phyloP scores from a whole-genome alignment of 1,140 invertebrate genomes.

The Heliconius hermathena region DNA sequence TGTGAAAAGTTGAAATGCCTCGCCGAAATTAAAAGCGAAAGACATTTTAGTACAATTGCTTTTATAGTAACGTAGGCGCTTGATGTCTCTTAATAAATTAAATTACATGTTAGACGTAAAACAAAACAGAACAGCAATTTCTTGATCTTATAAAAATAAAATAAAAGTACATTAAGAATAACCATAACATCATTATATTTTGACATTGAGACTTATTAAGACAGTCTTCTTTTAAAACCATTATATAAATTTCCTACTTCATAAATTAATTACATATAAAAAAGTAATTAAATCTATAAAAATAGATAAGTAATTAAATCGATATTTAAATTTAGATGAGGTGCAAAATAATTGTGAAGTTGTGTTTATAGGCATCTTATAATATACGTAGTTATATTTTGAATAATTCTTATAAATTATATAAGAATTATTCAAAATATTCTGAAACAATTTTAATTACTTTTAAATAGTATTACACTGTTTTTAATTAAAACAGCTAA shows the following conservation, averaged over 20 bases:
- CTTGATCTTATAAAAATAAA: neutral
- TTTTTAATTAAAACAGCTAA: slow-evolving; percentile 6
- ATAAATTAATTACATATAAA: too few relatives aligned
- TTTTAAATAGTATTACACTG: neutral
- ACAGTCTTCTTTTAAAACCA: neutral
- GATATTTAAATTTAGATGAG: neutral
- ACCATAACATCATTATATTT: neutral
- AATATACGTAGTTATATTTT: too few relatives aligned
- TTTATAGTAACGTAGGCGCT: slow-evolving; percentile 49
- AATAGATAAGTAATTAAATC: too few relatives aligned
- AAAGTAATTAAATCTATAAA: too few relatives aligned
- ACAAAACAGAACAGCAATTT: slow-evolving; percentile 2
- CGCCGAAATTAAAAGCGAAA: slow-evolving; percentile 33
- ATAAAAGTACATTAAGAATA: neutral
- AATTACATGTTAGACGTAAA: slow-evolving; percentile 6
- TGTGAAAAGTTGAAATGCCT: slow-evolving; percentile 35
- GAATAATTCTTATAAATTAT: too few relatives aligned
- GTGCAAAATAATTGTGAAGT: neutral
- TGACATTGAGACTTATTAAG: neutral
- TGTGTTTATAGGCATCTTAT: neutral
- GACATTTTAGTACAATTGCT: slow-evolving; percentile 42
- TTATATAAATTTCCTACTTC: too few relatives aligned
- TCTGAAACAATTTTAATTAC: neutral
- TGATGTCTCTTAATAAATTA: slow-evolving; percentile 19
- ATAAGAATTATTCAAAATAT: neutral